These are phyloP conservation scores for Plagodis pulveraria DNA, from an alignment of 2,888 invertebrate genomes.

Conservation along the genomic window DNA sequence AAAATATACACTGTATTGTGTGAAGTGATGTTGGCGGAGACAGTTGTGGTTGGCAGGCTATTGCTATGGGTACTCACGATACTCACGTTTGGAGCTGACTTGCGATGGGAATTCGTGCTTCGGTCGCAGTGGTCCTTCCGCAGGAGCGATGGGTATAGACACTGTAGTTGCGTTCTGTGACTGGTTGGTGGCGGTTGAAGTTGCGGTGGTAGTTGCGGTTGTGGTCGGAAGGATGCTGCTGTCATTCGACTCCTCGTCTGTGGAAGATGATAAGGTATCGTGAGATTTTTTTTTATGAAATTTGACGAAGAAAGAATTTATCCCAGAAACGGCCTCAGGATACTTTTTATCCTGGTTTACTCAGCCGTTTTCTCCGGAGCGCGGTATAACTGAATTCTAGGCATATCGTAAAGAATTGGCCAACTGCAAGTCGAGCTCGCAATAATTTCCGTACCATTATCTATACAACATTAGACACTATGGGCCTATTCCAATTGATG, in stretches of 20 bases:
- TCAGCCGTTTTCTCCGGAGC: too few species aligned
- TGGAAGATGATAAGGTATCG: neutral
- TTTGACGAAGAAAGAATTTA: neutral
- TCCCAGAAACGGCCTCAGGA: too few species aligned
- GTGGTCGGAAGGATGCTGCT: slow-evolving; percentile 39
- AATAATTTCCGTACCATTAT: too few species aligned
- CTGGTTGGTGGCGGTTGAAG: slow-evolving; percentile 26
- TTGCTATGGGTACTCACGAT: neutral
- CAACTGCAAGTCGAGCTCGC: too few species aligned
- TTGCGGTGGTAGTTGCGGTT: slow-evolving; percentile 26
- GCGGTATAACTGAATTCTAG: too few species aligned
- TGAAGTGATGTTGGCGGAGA: too few species aligned
- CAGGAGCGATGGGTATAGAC: slow-evolving; percentile 48
- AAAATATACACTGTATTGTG: too few species aligned
- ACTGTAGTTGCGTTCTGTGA: slow-evolving; percentile 20
- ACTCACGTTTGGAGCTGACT: slow-evolving; percentile 50
- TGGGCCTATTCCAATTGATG: too few species aligned
- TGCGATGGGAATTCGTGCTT: slow-evolving; percentile 37
- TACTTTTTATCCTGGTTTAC: too few species aligned
- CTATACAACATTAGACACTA: too few species aligned
- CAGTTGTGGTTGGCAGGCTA: too few species aligned
- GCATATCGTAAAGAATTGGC: too few species aligned
- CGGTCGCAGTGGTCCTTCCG: slow-evolving; percentile 46
- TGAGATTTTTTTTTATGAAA: neutral
- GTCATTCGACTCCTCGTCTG: slow-evolving; percentile 74